Base-by-base conservation (phyloP, 2,888 invertebrate species). In the Andrena haemorrhoa region DNA sequence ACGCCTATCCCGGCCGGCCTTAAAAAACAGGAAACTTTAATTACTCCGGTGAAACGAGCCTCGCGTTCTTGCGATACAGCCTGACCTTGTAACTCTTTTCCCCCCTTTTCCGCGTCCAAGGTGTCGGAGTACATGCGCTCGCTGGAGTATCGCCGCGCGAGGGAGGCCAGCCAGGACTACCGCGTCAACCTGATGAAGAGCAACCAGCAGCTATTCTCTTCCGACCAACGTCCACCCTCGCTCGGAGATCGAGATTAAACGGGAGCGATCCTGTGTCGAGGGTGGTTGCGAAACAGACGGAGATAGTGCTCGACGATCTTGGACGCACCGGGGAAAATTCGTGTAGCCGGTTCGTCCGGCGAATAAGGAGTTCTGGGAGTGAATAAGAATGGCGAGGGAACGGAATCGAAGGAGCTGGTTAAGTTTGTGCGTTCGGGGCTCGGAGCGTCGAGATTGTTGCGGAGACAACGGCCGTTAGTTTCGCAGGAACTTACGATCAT, bases 71-170 rank as follows among this genome's bases (percentile, higher is more conserved):
- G 63, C 75, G 74, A 86, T 77, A 79, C 66, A n/a, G 51, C 10
- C 53, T 76, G 72, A 87, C 84, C 87, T 88, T 87, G 87, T 87
- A 78, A 77, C 79, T 75, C 51, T 87, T 83, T 81, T 58, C 68
- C 63, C 63, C 72, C n/a, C 51, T 81, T 31, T 49, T 70, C 35
- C 49, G 20, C 80, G 79, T 35, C 51, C 63, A 86, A 91, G 91
- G 89, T 91, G 79, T 51, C 83, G 26, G 86, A 86, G 33, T 91
- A 91, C 73, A 87, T 89, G 79, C 79, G 79, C 68, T 89, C 90
- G 66, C 68, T 88, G 72, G 83, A 84, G 23, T 89, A 91, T 73
- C 87, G 84, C 12, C 84, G 85, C 64, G 75, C 79, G 12, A 86
- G 77, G 65, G 86, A 89, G 74, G 85, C 86, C 53, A 79, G 76